These are phyloP conservation scores for Corythaixoides concolor DNA, from an alignment of 2,113 vertebrate species.

Conservation along the genomic window DNA sequence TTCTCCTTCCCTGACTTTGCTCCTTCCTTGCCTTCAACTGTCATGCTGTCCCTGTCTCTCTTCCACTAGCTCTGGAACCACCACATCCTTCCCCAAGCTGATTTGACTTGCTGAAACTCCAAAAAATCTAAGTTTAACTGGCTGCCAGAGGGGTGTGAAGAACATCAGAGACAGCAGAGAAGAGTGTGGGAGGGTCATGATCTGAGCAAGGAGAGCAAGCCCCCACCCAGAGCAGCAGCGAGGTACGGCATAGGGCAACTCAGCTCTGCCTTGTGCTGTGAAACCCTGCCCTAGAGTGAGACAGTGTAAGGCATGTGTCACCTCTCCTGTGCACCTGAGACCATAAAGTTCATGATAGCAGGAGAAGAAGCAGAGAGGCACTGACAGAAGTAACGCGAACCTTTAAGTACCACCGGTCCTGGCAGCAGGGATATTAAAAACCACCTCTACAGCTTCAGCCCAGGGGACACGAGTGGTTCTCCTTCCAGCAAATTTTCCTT, in stretches of 20 bases:
- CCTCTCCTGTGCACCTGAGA: not conserved
- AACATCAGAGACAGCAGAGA: not conserved
- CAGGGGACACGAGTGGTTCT: not conserved
- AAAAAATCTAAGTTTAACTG: not conserved
- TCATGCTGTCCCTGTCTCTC: not conserved
- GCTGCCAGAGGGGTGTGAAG: not conserved
- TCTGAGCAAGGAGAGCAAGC: accelerated
- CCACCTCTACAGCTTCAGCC: not conserved
- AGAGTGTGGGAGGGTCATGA: not conserved
- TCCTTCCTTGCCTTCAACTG: not conserved
- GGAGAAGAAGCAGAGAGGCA: not conserved
- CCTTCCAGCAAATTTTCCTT: not conserved
- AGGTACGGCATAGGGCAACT: not conserved
- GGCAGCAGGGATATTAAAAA: not conserved
- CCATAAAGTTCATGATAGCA: not conserved
- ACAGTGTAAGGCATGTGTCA: not conserved
- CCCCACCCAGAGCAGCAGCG: not conserved
- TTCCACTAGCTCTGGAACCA: not conserved
- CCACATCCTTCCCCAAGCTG: not conserved
- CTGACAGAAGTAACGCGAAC: not conserved
- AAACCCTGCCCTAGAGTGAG: not conserved
- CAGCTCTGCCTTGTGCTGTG: not conserved
- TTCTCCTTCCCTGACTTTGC: not conserved
- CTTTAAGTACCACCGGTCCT: not conserved
- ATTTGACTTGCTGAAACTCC: not conserved